Evolutionary conservation across 2,113 vertebrate genomes (phyloP).

Genomic region (Zootoca vivipara): DNA sequence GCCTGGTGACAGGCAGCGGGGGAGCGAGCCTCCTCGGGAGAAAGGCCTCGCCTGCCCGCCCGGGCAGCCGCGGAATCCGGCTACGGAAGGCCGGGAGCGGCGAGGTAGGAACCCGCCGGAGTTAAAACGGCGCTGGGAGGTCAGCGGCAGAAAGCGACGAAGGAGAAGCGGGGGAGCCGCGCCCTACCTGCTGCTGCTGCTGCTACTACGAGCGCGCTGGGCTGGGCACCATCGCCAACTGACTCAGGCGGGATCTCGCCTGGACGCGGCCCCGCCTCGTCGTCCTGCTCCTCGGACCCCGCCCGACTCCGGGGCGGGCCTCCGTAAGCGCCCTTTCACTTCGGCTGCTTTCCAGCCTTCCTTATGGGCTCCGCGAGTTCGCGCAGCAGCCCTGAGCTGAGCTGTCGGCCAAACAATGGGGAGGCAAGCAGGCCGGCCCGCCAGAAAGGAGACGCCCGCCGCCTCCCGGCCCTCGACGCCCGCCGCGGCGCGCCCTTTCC

Average conservation of each 20-base stretch:
- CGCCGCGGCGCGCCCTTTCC: too few relatives aligned
- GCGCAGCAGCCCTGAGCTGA: too few relatives aligned
- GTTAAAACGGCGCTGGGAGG: background rate
- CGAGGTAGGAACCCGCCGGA: background rate
- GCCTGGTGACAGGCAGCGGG: background rate
- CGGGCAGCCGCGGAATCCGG: background rate
- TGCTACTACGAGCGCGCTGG: background rate
- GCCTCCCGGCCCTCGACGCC: background rate
- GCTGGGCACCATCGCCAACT: background rate
- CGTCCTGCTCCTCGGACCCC: conserved; percentile 50
- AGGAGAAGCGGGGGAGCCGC: too few relatives aligned
- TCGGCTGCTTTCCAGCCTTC: background rate
- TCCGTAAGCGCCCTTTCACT: background rate
- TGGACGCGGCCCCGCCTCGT: conserved; percentile 46
- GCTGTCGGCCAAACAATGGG: too few relatives aligned
- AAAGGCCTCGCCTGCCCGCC: background rate
- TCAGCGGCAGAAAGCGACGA: background rate
- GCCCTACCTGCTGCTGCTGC: background rate
- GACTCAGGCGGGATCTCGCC: conserved; percentile 1
- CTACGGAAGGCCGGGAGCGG: background rate
- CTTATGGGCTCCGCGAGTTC: too few relatives aligned
- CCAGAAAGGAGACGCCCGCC: background rate
- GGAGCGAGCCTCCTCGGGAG: background rate
- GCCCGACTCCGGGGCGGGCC: background rate
- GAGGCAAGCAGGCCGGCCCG: background rate